These are phyloP conservation scores for Cariama cristata DNA, from an alignment of 2,113 vertebrate genomes.

Conservation along the genomic window DNA sequence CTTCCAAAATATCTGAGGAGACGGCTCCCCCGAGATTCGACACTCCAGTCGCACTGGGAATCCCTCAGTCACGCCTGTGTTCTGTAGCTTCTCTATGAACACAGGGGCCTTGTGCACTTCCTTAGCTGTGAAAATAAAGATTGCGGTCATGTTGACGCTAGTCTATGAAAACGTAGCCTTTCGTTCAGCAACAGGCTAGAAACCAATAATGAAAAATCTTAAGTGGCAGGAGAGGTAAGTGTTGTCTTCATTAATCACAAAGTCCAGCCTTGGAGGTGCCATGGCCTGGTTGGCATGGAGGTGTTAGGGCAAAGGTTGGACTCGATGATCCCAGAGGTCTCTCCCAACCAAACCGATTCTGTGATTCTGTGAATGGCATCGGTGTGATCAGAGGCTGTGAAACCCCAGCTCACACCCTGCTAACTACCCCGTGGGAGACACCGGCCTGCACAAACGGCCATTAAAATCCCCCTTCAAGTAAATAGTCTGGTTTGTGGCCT, in stretches of 20 bases:
- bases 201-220: not conserved
- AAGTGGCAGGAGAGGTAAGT: not conserved
- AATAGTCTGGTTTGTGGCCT: not conserved
- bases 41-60: conserved; percentile 95
- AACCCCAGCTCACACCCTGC: fast-evolving
- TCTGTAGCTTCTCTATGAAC: conserved; percentile 96
- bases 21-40: conserved; percentile 86
- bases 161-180: not conserved
- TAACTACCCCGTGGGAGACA: fast-evolving
- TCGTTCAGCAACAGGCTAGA: not conserved
- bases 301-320: too few species aligned
- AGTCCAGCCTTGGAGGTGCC: not conserved
- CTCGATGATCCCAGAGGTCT: too few species aligned
- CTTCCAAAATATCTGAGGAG: conserved; percentile 98
- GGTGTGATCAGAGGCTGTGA: not conserved
- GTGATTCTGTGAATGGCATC: not conserved
- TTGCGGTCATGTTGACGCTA: not conserved
- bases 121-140: conserved; percentile 82
- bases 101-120: conserved; percentile 93
- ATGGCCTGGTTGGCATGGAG: too few species aligned
- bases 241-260: not conserved
- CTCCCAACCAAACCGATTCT: too few species aligned
- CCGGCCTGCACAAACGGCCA: not conserved
- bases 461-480: not conserved
- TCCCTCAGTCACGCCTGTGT: conserved; percentile 93